phyloP scores from a whole-genome alignment of 2,888 invertebrate species.

The Drosophila eohydei region DNA sequence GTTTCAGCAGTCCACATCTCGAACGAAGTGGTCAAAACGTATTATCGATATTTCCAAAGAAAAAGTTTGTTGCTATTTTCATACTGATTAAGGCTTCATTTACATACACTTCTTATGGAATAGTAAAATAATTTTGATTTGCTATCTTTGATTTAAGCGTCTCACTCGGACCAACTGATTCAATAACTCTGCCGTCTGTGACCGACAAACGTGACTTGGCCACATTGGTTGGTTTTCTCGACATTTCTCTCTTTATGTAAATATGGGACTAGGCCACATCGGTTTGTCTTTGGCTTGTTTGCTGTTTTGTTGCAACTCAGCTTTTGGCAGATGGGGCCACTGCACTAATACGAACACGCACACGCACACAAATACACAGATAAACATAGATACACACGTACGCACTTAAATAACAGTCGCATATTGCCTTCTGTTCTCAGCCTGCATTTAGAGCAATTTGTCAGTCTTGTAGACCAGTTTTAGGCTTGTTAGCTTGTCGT shows the following conservation, averaged over 20 bases:
- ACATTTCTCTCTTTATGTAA: conserved; percentile 27
- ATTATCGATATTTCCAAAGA: conserved; percentile 10
- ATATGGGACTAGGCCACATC: conserved; percentile 33
- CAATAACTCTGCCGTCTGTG: conserved; percentile 57
- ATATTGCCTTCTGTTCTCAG: conserved; percentile 16
- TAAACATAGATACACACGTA: conserved; percentile 24
- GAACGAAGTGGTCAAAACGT: background rate
- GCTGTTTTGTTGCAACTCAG: conserved; percentile 51
- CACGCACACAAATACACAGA: background rate
- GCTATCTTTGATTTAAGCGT: background rate
- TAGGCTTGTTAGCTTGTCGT: background rate
- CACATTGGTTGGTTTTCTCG: conserved; percentile 57
- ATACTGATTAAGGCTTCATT: background rate
- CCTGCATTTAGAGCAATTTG: conserved; percentile 38
- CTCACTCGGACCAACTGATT: conserved; percentile 27
- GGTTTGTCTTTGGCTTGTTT: conserved; percentile 30
- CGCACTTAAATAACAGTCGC: conserved; percentile 45
- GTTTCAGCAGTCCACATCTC: background rate
- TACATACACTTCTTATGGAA: background rate
- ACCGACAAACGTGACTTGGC: conserved; percentile 72
- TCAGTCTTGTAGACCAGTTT: background rate
- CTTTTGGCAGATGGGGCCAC: conserved; percentile 42
- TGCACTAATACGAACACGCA: conserved; percentile 48
- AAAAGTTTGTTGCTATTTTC: background rate
- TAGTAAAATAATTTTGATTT: conserved; percentile 25